These are phyloP conservation scores for Drosophila jambulina DNA, from an alignment of 1,140 invertebrate genomes.

Conservation along the genomic window DNA sequence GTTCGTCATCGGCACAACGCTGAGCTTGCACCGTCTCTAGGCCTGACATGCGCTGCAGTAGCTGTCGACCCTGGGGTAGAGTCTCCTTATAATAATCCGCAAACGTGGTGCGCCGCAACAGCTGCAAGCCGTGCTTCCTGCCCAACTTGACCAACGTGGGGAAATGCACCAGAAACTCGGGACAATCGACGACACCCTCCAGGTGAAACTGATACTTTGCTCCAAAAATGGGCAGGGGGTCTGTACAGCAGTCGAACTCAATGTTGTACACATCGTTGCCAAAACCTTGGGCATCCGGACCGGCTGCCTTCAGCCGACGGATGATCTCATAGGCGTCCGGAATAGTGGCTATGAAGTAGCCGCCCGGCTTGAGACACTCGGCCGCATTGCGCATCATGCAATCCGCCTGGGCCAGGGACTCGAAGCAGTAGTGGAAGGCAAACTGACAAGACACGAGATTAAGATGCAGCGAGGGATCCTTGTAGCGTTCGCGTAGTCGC, in stretches of 20 bases:
- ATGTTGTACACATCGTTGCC: slow-evolving; percentile 96
- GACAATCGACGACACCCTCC: slow-evolving; percentile 98
- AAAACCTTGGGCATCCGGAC: slow-evolving; percentile 88
- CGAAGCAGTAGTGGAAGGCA: slow-evolving; percentile 98
- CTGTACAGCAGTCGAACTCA: slow-evolving; percentile 90
- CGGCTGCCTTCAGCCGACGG: slow-evolving; percentile 86
- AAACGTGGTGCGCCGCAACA: slow-evolving; percentile 91
- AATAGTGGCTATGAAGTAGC: slow-evolving; percentile 98
- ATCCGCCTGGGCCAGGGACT: slow-evolving; percentile 95
- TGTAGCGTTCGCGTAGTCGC: slow-evolving; percentile 89
- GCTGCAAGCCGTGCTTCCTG: slow-evolving; percentile 92
- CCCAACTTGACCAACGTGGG: slow-evolving; percentile 94
- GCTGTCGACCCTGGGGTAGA: slow-evolving; percentile 85
- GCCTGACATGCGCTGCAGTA: slow-evolving; percentile 92
- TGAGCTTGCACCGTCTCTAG: slow-evolving; percentile 89
- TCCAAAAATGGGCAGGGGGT: slow-evolving; percentile 94
- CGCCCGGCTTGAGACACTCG: slow-evolving; percentile 94
- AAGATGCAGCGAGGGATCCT: slow-evolving; percentile 91
- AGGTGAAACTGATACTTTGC: slow-evolving; percentile 98
- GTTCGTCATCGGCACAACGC: slow-evolving; percentile 86
- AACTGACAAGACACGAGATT: slow-evolving; percentile 99
- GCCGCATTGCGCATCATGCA: slow-evolving; percentile 97
- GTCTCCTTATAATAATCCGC: slow-evolving; percentile 92
- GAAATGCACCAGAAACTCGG: slow-evolving; percentile 98
- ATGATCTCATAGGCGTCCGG: slow-evolving; percentile 97